Percentiles rank a stretch among this genome's conserved stretches.
Conservation (phyloP, 2,113 vertebrate genomes). For the Gambusia affinis region DNA sequence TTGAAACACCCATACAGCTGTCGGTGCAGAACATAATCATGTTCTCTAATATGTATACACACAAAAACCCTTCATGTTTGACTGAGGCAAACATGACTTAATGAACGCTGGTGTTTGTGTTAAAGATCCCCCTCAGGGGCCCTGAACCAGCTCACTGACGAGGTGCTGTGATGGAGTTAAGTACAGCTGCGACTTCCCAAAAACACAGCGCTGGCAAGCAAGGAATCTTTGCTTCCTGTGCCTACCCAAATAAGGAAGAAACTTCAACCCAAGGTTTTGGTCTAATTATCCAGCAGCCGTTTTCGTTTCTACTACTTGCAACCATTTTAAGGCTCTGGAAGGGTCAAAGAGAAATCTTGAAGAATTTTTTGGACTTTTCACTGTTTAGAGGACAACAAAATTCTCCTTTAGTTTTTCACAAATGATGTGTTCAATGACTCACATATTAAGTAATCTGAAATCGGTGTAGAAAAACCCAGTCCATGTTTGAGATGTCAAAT, state of each 20-base stretch:
- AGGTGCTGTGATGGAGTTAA: neutral
- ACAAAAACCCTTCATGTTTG: neutral
- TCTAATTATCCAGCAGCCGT: neutral
- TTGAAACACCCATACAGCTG: neutral
- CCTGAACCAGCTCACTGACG: neutral
- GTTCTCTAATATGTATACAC: neutral
- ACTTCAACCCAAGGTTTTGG: neutral
- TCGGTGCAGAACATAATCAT: neutral
- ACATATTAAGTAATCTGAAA: neutral
- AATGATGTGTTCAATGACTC: neutral
- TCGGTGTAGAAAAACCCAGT: no score
- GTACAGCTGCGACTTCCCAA: no score
- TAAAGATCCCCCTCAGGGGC: conserved; percentile 12
- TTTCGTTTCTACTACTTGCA: neutral
- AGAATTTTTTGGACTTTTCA: neutral
- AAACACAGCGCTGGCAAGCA: neutral
- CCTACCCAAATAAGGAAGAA: no score
- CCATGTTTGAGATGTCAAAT: no score
- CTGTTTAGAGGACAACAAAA: neutral
- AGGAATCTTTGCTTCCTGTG: neutral
- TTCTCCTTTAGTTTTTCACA: neutral
- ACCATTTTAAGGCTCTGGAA: neutral
- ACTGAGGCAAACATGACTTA: neutral
- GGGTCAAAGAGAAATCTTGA: neutral
- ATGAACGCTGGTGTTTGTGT: neutral